Evolutionary conservation across 2,113 vertebrate genomes (phyloP), one percentile per base, ranked within the genome.

Genomic region (Anhinga rufa): DNA sequence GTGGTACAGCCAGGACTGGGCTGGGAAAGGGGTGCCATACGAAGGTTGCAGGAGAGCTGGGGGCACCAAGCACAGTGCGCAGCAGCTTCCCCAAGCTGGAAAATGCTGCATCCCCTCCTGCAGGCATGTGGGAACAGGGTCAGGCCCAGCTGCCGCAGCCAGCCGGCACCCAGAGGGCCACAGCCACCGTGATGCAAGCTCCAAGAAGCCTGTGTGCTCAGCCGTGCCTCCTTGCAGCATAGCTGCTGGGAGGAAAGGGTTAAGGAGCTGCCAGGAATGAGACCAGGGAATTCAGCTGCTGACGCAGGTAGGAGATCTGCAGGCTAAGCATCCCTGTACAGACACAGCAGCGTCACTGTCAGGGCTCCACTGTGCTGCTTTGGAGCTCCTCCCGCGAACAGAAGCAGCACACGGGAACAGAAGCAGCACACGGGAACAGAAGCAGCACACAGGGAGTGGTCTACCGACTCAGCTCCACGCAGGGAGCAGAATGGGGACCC

Each of bases 281-380:
- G 95, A 90, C 20, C 76, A 60, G 95, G 92, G 95, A 94, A 93
- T 86, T 95, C 75, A 92, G 93, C 93, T 96, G 93, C 93, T 96
- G 96, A 95, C 68, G 95, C 95, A 95, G 96, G 96, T 95, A 86
- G 90, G 95, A 88, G 88, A 90, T 90, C 58, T 92, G 93, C 95
- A 64, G 60, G 76, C 14, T 6, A 87, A 88, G 92, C 93, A 94
- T 86, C 93, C 82, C 79, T 21, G 74, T 2, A 29, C 86, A 81
- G 38, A 31, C 72, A 17, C 80, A 14, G 54, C 90, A 91, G 65
- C 70, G 32, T 86, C 96, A 60, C 28, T 10, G 12, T 12, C 77
- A 9, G 66, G 12, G 17, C 94, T 51, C 34, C 5, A 1, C 82
- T 11, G 75, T 3, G 48, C 87, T 26, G 68, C 74, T 31, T 4